Evolutionary conservation across 2,113 vertebrate species (phyloP).

Genomic region (Aldabrachelys gigantea): DNA sequence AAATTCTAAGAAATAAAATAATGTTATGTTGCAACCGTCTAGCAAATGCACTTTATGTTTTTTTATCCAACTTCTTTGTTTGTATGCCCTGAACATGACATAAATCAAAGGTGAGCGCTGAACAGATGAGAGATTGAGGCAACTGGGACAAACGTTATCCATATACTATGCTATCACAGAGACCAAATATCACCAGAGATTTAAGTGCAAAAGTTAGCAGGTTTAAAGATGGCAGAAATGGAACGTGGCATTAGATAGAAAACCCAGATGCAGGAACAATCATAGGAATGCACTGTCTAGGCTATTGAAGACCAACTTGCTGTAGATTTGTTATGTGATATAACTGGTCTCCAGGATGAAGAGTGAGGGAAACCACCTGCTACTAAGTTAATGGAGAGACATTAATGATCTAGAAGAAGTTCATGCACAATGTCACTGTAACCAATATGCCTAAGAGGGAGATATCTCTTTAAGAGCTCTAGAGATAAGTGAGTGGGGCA

Average conservation of each 20-base stretch:
- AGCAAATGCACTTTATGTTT: neutral
- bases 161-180: neutral
- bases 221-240: neutral
- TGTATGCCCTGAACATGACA: neutral
- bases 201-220: neutral
- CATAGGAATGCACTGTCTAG: neutral
- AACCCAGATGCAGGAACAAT: neutral
- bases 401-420: neutral
- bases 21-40: neutral
- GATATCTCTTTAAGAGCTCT: neutral
- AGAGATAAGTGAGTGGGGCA: neutral
- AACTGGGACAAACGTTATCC: neutral
- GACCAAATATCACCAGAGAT: neutral
- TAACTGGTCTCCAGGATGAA: neutral
- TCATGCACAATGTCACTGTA: neutral
- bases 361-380: neutral
- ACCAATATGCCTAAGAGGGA: neutral
- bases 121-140: neutral
- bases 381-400: neutral
- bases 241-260: neutral
- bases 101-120: neutral
- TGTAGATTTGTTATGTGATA: neutral
- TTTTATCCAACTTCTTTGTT: neutral
- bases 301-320: neutral
- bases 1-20: neutral